Evolutionary conservation across 2,113 vertebrate genomes (phyloP).

Genomic region (Salvelinus namaycush): DNA sequence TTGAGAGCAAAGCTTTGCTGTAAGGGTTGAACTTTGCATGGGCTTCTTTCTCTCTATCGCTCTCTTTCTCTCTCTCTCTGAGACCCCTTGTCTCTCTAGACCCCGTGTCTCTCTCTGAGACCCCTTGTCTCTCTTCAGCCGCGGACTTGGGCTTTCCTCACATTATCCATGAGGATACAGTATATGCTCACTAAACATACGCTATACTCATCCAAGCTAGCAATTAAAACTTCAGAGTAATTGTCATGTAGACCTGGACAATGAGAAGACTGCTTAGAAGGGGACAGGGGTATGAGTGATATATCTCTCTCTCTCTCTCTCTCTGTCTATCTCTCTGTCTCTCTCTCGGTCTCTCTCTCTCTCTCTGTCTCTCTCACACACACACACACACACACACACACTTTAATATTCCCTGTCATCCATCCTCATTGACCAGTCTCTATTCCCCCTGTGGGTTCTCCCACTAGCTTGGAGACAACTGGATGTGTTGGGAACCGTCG

Average conservation of each 20-base stretch:
- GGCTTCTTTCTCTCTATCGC: no score
- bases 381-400: no score
- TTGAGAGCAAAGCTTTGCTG: not conserved
- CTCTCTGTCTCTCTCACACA: no score
- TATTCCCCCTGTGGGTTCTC: not conserved
- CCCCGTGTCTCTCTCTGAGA: no score
- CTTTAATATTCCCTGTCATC: constrained; percentile 10
- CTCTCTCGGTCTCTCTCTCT: no score
- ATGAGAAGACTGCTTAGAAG: not conserved
- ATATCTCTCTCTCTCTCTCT: not conserved
- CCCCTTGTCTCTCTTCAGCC: not conserved
- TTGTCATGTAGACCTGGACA: not conserved
- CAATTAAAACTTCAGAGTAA: no score
- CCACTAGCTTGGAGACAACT: not conserved
- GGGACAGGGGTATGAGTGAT: constrained; percentile 4
- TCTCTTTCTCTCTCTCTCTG: no score
- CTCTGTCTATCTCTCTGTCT: no score
- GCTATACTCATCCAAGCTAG: not conserved
- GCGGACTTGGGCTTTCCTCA: not conserved
- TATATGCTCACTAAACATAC: not conserved
- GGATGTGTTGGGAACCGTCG: not conserved
- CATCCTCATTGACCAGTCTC: constrained; percentile 22
- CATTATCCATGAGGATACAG: not conserved
- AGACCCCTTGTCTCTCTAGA: not conserved
- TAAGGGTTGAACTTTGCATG: no score